Percentiles rank a stretch among this genome's conserved stretches.
These are phyloP conservation scores for Prionailurus bengalensis DNA, from an alignment of 2,113 vertebrate genomes.

Conservation along the genomic window DNA sequence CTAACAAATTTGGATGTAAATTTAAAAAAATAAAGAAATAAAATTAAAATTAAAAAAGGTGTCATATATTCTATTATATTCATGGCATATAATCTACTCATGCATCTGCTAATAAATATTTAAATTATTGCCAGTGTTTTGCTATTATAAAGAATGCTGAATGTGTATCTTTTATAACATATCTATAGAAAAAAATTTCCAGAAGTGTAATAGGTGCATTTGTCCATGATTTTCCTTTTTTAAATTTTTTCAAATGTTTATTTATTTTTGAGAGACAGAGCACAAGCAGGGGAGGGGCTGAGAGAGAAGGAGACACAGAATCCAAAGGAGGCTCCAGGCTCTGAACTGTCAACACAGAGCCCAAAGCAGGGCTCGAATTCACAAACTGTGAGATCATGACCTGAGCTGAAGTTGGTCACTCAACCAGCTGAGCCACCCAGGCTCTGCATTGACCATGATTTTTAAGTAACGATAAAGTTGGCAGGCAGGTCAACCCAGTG, in stretches of 20 bases:
- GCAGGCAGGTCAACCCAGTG: neutral
- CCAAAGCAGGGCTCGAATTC: no score
- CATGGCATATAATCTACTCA: neutral
- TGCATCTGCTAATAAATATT: neutral
- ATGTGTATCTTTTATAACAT: neutral
- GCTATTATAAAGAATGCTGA: neutral
- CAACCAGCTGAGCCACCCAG: no score
- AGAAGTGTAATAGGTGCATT: neutral
- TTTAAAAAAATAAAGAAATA: no score
- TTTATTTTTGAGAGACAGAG: no score
- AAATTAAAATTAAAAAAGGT: neutral
- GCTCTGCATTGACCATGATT: neutral
- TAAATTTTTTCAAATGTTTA: no score
- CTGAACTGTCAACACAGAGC: no score
- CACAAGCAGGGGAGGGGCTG: no score
- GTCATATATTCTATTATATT: neutral
- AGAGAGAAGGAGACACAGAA: no score
- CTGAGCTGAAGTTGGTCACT: no score
- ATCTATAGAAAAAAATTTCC: neutral
- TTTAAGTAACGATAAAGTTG: neutral
- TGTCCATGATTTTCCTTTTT: neutral
- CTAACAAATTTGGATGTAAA: no score
- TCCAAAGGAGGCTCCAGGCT: no score
- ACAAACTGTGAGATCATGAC: no score
- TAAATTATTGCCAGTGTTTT: conserved; percentile 1